A percentile compares a stretch with the other conserved stretches of the same genome.
These are phyloP conservation scores for Regulus satrapa DNA, from an alignment of 2,113 vertebrate genomes.

Conservation along the genomic window DNA sequence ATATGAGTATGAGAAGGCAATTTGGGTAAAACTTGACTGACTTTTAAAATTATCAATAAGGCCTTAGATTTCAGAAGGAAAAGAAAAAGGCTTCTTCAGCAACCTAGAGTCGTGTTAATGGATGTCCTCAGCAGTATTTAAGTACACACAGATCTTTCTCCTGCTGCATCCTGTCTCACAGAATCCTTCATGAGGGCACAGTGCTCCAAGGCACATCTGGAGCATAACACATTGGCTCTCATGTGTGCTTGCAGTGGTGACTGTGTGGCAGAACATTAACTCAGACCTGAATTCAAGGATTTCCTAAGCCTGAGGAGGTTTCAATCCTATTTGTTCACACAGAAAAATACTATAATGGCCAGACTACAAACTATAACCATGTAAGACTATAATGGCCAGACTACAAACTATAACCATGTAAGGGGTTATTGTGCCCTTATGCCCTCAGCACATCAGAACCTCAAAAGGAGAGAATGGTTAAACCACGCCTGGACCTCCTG, in stretches of 20 bases:
- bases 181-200: background rate
- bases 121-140: background rate
- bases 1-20: background rate
- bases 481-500: background rate
- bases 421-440: accelerated
- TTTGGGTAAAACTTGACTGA: background rate
- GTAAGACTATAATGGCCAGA: background rate
- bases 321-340: background rate
- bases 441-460: accelerated
- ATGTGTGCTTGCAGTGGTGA: background rate
- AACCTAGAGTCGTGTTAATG: background rate
- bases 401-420: background rate
- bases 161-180: background rate
- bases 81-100: accelerated
- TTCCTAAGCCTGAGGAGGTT: background rate
- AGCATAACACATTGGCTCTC: background rate
- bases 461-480: background rate
- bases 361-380: too few species aligned
- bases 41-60: background rate
- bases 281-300: background rate
- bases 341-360: background rate
- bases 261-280: background rate
- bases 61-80: background rate
- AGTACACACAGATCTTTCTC: background rate
- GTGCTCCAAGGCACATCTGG: background rate